A percentile compares a stretch with the other conserved stretches of the same genome.
Evolutionary conservation across 1,140 invertebrate species (phyloP).

Genomic region (Phthorimaea operculella): DNA sequence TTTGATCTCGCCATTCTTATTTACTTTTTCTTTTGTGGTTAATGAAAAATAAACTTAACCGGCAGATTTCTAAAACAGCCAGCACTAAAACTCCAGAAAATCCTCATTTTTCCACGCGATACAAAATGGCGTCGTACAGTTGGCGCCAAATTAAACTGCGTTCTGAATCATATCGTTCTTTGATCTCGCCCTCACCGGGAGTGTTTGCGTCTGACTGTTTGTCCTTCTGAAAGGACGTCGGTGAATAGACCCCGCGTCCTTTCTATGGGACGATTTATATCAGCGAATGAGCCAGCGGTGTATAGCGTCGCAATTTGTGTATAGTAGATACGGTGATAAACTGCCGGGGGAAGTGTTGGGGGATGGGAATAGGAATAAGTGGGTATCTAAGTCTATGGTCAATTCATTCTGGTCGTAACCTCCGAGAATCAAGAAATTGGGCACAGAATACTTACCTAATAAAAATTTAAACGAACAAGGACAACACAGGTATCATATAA

Average conservation of each 20-base stretch:
- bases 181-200: constrained; percentile 1
- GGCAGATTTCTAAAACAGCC: too few relatives aligned
- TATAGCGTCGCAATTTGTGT: constrained; percentile 3
- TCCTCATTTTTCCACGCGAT: too few relatives aligned
- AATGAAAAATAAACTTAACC: too few relatives aligned
- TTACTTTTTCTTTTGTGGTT: too few relatives aligned
- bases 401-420: too few relatives aligned
- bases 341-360: not conserved
- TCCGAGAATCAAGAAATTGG: too few relatives aligned
- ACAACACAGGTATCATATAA: too few relatives aligned
- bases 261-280: constrained; percentile 8
- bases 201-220: constrained; percentile 11
- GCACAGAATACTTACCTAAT: too few relatives aligned
- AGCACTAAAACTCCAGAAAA: too few relatives aligned
- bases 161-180: not conserved
- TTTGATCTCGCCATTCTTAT: constrained; percentile 1
- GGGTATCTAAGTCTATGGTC: too few relatives aligned
- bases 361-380: not conserved
- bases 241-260: constrained; percentile 8
- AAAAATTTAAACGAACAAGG: too few relatives aligned
- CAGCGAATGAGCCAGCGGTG: not conserved
- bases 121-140: not conserved
- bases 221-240: constrained; percentile 1
- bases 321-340: constrained; percentile 8
- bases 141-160: not conserved